Percentiles rank a stretch among this genome's conserved stretches.
Evolutionary conservation across 1,140 invertebrate species (phyloP).

Genomic region (Zaprionus kolodkinae): DNA sequence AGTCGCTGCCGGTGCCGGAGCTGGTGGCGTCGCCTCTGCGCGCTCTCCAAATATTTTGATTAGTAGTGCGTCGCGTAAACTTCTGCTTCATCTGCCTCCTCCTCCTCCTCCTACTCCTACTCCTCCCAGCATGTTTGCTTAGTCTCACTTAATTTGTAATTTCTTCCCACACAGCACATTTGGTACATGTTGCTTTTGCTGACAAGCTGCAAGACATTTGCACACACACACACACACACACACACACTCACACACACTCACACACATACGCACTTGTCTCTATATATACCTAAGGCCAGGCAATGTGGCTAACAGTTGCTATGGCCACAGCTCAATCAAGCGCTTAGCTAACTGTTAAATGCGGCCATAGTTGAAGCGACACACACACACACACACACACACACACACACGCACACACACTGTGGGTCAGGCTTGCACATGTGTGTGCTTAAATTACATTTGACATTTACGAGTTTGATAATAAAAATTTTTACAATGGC

Average conservation of each 20-base stretch:
- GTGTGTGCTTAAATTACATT: constrained; percentile 76
- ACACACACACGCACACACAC: constrained; percentile 39
- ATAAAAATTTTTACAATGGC: constrained; percentile 83
- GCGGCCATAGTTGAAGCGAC: constrained; percentile 25
- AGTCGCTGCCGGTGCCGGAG: constrained; percentile 25
- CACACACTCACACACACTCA: constrained; percentile 12
- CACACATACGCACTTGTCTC: not conserved
- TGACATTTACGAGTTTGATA: constrained; percentile 79
- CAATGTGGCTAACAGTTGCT: constrained; percentile 61
- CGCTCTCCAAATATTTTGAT: constrained; percentile 74
- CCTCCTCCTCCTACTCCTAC: not conserved
- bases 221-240: constrained; percentile 15
- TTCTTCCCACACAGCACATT: constrained; percentile 56
- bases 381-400: constrained; percentile 33
- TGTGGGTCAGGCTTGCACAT: constrained; percentile 39
- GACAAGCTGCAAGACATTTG: constrained; percentile 46
- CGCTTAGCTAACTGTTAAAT: constrained; percentile 56
- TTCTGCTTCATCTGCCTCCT: constrained; percentile 16
- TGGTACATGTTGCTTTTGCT: constrained; percentile 74
- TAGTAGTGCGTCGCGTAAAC: constrained; percentile 69
- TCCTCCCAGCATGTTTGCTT: constrained; percentile 44
- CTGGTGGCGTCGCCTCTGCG: constrained; percentile 14
- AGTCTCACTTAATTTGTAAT: constrained; percentile 62
- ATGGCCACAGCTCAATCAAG: constrained; percentile 69
- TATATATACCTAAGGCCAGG: constrained; percentile 23